phyloP scores from a whole-genome alignment of 2,888 invertebrate genomes.

The Margaritifera margaritifera region DNA sequence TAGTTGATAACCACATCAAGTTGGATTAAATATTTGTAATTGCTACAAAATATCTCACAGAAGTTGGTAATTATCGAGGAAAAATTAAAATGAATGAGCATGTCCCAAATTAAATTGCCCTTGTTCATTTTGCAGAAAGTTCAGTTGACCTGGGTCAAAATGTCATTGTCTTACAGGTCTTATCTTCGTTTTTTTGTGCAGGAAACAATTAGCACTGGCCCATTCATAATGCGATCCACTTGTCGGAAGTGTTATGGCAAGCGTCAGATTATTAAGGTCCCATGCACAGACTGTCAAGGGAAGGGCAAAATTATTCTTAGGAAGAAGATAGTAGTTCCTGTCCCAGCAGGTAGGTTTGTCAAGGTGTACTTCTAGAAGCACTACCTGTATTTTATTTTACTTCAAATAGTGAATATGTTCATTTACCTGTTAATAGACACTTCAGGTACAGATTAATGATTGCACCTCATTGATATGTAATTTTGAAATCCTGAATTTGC shows the following conservation, averaged over 20 bases:
- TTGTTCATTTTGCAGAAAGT: background rate
- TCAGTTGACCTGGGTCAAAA: background rate
- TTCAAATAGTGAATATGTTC: too few relatives aligned
- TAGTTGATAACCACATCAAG: too few relatives aligned
- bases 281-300: conserved; percentile 93
- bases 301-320: conserved; percentile 93
- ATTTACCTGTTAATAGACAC: too few relatives aligned
- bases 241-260: conserved; percentile 83
- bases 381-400: background rate
- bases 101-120: background rate
- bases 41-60: too few relatives aligned
- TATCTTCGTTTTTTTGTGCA: conserved; percentile 35
- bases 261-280: conserved; percentile 89
- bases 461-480: too few relatives aligned
- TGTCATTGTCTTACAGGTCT: background rate
- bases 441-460: too few relatives aligned
- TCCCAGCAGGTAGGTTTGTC: conserved; percentile 82
- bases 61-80: too few relatives aligned
- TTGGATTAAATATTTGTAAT: too few relatives aligned
- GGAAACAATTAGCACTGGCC: conserved; percentile 80
- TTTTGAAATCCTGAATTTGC: too few relatives aligned
- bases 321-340: conserved; percentile 91
- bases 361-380: background rate
- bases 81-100: background rate
- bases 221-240: conserved; percentile 97